Base-by-base conservation (phyloP, 2,113 vertebrate species). In the Otus sunia region DNA sequence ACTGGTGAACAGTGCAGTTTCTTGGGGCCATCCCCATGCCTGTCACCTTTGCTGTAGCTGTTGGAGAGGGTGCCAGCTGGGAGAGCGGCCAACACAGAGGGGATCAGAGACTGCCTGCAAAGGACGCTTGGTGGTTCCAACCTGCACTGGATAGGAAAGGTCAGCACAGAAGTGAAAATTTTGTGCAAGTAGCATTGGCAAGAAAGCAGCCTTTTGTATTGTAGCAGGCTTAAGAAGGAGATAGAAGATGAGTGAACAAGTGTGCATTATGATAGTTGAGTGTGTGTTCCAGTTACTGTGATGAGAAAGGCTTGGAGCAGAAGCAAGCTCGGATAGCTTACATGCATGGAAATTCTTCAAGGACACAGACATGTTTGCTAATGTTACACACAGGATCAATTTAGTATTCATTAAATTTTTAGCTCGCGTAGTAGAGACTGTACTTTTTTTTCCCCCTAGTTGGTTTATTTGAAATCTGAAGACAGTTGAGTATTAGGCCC, bases 21-120 rank as follows among this genome's bases (percentile, higher is more conserved):
- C 34, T 26, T 43, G 69, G 55, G 60, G 25, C 69, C 7, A 7
- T 30, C 22, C 39, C 47, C 11, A 5, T 50, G 66, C 29, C 36
- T 23, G 20, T 50, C 55, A 6, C 45, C 15, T 26, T 56, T 73
- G 43, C 68, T 41, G 39, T 32, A 53, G 59, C 39, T 66, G n/a
- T 55, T 26, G 39, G 7, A 15, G 58, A 36, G 29, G 26, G 16
- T 50, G 47, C 53, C 11, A 5, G 37, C 58, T 0, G 6, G 60
- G 71, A 59, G 11, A 36, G 32, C 1, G 1, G 53, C 49, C 34
- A 30, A 5, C 9, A 0, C 0, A 19, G 32, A 6, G 25, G 9
- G 29, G n/a, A 10, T 23, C 64, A 22, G 55, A 45, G 32, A 12
- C 27, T 32, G 41, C 53, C 26, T 37, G 26, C 2, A 3, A 34